Percentiles rank a stretch among this genome's conserved stretches.
Evolutionary conservation across 1,140 invertebrate species (phyloP).

Genomic region (Alviniconcha marisindica): DNA sequence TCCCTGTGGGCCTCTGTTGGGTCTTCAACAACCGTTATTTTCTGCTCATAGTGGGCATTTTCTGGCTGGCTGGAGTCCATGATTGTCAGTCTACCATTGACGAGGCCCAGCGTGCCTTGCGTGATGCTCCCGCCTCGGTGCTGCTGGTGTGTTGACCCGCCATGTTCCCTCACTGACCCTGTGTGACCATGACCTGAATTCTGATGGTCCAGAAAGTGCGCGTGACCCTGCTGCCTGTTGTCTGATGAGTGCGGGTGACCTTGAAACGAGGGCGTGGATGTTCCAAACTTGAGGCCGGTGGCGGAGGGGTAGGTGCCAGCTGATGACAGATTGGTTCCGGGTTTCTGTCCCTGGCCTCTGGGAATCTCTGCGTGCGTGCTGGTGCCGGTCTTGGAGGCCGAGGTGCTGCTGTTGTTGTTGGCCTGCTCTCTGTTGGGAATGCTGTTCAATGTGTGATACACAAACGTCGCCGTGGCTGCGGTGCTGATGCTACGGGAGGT

Average conservation of each 20-base stretch:
- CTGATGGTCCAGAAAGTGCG: background rate
- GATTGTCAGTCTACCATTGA: conserved; percentile 32
- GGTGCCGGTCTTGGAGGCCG: background rate
- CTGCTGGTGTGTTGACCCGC: background rate
- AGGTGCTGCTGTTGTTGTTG: background rate
- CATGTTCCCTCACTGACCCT: background rate
- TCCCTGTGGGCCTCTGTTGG: conserved; percentile 28
- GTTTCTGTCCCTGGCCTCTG: conserved; percentile 9
- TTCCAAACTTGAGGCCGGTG: background rate
- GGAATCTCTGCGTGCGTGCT: background rate
- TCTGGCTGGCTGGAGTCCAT: background rate
- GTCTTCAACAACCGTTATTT: conserved; percentile 34
- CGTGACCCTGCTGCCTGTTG: background rate
- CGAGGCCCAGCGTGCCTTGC: conserved; percentile 28
- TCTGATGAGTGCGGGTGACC: background rate
- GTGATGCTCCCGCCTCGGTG: conserved; percentile 4
- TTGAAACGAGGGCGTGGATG: background rate
- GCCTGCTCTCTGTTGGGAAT: conserved; percentile 28
- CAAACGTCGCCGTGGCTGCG: conserved; percentile 48
- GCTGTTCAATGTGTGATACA: conserved; percentile 35
- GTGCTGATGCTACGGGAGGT: conserved; percentile 47
- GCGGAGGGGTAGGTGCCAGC: background rate
- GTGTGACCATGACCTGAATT: background rate
- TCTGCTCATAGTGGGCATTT: background rate
- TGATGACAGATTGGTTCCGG: background rate